Conservation (phyloP, 2,113 vertebrate genomes). For the Orthochromis indermauri region DNA sequence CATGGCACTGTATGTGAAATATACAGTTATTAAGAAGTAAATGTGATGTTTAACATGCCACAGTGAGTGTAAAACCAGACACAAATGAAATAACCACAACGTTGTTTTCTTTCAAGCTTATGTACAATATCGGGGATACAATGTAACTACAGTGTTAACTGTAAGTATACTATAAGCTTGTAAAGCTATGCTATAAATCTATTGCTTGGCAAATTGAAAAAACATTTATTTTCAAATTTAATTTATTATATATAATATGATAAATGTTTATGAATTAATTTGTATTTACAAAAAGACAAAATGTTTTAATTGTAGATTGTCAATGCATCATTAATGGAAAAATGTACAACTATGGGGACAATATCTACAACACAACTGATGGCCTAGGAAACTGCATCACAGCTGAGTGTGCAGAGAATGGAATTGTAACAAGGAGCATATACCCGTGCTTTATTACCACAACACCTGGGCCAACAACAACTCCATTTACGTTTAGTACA, state of each 20-base stretch:
- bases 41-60: neutral
- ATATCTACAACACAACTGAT: conserved; percentile 83
- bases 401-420: conserved; percentile 73
- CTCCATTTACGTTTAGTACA: conserved; percentile 26
- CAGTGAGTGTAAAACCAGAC: neutral
- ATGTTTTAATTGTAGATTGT: conserved; percentile 68
- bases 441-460: conserved; percentile 32
- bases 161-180: conserved; percentile 35
- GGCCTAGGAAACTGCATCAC: conserved; percentile 79
- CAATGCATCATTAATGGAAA: conserved; percentile 71
- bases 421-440: conserved; percentile 60
- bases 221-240: neutral
- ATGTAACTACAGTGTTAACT: conserved; percentile 42
- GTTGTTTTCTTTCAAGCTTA: conserved; percentile 39
- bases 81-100: neutral
- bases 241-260: neutral
- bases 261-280: neutral
- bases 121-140: conserved; percentile 52
- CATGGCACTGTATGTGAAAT: neutral
- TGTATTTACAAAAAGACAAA: neutral
- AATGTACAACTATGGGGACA: conserved; percentile 60
- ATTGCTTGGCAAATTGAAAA: neutral
- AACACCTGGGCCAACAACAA: conserved; percentile 7
- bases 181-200: neutral
- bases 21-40: neutral